These are phyloP conservation scores for Morpho deidamia DNA, from an alignment of 2,888 invertebrate genomes.

Conservation along the genomic window DNA sequence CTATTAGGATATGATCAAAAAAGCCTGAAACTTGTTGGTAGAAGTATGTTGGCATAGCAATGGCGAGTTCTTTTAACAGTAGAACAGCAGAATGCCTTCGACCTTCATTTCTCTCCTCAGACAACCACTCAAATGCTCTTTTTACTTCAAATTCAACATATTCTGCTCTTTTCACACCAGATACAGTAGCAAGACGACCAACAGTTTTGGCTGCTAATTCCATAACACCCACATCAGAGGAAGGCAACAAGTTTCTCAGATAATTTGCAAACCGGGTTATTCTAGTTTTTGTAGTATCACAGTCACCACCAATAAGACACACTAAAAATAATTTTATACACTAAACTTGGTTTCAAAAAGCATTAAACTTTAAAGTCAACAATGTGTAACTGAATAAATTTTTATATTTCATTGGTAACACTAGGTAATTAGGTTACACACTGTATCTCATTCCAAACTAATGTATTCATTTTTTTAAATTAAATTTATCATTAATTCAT, in stretches of 20 bases:
- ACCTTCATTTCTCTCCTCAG: conserved; percentile 93
- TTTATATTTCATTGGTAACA: too few relatives aligned
- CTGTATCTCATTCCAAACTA: too few relatives aligned
- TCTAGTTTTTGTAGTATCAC: conserved; percentile 93
- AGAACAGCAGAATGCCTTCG: conserved; percentile 95
- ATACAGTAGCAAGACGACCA: conserved; percentile 93
- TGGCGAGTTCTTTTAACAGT: conserved; percentile 94
- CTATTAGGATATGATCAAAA: conserved; percentile 95
- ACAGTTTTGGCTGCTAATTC: conserved; percentile 97
- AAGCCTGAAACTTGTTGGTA: conserved; percentile 96
- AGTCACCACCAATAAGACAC: conserved; percentile 94
- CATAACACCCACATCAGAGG: conserved; percentile 95
- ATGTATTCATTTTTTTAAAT: too few relatives aligned
- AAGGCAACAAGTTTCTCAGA: conserved; percentile 91
- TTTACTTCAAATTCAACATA: conserved; percentile 99
- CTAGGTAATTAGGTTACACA: too few relatives aligned
- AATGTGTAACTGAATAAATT: too few relatives aligned
- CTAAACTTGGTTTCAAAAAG: background rate
- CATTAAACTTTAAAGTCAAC: too few relatives aligned
- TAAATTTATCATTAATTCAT: too few relatives aligned
- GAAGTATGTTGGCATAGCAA: conserved; percentile 98
- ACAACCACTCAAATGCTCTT: conserved; percentile 96
- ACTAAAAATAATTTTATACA: conserved; percentile 76
- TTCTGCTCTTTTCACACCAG: conserved; percentile 96
- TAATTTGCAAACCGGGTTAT: conserved; percentile 96